Evolutionary conservation across 2,113 vertebrate genomes (phyloP).

Genomic region (Paradoxurus hermaphroditus): DNA sequence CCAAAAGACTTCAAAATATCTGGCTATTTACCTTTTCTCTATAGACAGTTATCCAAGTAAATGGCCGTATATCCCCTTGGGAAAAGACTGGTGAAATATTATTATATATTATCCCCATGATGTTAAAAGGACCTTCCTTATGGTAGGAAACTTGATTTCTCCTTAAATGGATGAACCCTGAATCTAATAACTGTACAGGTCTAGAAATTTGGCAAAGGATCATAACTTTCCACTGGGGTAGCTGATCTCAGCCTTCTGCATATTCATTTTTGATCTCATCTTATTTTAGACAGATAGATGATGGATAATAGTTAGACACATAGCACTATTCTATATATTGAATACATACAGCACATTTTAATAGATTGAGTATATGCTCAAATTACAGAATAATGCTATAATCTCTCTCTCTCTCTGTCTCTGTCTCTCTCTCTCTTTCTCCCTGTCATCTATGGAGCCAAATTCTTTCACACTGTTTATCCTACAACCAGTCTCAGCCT

Average conservation of each 20-base stretch:
- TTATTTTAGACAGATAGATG: not conserved
- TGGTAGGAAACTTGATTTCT: not conserved
- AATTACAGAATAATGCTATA: not conserved
- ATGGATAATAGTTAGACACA: not conserved
- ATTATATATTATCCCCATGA: not conserved
- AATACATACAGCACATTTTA: not conserved
- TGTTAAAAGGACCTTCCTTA: not conserved
- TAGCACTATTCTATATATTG: not conserved
- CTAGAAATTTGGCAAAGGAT: not conserved
- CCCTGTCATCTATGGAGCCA: not conserved
- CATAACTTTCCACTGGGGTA: not conserved
- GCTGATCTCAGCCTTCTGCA: not conserved
- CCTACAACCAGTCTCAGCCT: not conserved
- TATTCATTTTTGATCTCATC: not conserved
- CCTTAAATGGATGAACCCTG: not conserved
- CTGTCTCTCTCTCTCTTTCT: not conserved
- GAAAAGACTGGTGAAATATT: not conserved
- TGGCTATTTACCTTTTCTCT: not conserved
- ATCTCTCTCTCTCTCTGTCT: not conserved
- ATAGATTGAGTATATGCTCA: not conserved
- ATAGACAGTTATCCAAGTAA: not conserved
- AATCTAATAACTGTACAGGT: not conserved
- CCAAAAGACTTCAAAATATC: not conserved
- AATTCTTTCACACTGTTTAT: not conserved
- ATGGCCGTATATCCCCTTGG: not conserved